These are phyloP conservation scores for Akabosia matsudoensis DNA, from an alignment of 1,140 invertebrate species.

Conservation along the genomic window DNA sequence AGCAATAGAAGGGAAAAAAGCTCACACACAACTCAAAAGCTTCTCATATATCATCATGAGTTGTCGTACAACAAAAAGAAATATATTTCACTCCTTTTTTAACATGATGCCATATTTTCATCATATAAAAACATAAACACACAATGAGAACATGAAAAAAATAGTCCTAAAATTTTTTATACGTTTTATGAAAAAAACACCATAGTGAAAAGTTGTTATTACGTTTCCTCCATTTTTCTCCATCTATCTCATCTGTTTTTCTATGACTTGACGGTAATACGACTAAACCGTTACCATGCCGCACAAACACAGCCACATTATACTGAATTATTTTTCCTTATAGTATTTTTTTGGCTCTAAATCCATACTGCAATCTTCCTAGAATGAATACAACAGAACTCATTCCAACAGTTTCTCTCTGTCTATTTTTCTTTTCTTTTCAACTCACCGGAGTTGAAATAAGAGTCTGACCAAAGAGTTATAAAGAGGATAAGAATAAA, in stretches of 20 bases:
- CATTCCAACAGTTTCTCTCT: background rate
- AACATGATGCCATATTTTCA: conserved; percentile 23
- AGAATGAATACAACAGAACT: conserved; percentile 3
- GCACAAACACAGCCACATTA: background rate
- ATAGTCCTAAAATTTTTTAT: background rate
- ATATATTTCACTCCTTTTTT: conserved; percentile 17
- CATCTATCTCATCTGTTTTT: no score
- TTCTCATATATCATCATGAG: conserved; percentile 23
- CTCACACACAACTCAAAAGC: conserved; percentile 22
- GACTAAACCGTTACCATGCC: background rate
- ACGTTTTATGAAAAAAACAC: no score
- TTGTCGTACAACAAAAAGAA: conserved; percentile 11
- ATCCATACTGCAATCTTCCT: conserved; percentile 19
- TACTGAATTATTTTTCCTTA: background rate
- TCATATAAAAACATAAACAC: conserved; percentile 15
- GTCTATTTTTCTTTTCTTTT: background rate
- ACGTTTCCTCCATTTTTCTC: conserved; percentile 19
- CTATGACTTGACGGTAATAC: background rate
- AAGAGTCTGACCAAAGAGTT: background rate
- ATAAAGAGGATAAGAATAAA: background rate
- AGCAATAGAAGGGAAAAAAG: background rate
- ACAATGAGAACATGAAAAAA: background rate
- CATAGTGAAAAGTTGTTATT: no score
- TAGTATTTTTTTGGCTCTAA: conserved; percentile 14
- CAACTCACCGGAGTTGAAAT: no score